These are phyloP conservation scores for Sesamia nonagrioides DNA, from an alignment of 1,140 invertebrate genomes.

Conservation along the genomic window DNA sequence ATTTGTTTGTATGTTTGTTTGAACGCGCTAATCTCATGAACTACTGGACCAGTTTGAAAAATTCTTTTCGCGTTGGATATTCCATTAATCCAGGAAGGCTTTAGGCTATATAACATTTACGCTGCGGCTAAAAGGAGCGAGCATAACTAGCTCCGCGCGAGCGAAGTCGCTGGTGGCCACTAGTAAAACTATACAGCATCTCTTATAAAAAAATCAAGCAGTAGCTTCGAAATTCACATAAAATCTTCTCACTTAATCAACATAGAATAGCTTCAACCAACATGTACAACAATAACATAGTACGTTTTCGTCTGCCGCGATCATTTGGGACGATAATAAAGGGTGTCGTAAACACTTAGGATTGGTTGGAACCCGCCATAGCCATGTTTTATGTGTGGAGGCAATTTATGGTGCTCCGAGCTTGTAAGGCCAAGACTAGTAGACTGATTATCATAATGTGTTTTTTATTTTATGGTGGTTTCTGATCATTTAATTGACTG, in stretches of 20 bases:
- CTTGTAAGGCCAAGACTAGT: not conserved
- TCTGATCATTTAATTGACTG: not conserved
- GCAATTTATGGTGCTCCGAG: constrained; percentile 6
- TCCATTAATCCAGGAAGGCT: no score
- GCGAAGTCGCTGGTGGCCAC: no score
- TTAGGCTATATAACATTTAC: no score
- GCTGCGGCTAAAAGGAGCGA: no score
- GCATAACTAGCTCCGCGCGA: no score
- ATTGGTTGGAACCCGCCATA: constrained; percentile 1
- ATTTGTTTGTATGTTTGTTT: no score
- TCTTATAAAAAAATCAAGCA: not conserved
- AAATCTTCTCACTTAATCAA: constrained; percentile 2
- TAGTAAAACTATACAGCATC: no score
- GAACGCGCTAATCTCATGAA: no score
- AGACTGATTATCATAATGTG: no score
- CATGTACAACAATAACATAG: not conserved
- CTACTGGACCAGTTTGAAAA: no score
- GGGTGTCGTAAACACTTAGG: constrained; percentile 25
- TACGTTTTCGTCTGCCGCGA: constrained; percentile 10
- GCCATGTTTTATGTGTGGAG: constrained; percentile 17
- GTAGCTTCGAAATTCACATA: constrained; percentile 4
- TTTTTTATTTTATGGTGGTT: not conserved
- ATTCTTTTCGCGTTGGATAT: no score
- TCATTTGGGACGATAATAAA: constrained; percentile 11
- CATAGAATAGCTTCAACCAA: constrained; percentile 1